Evolutionary conservation across 2,113 vertebrate genomes (phyloP).

Genomic region (Ranitomeya imitator): DNA sequence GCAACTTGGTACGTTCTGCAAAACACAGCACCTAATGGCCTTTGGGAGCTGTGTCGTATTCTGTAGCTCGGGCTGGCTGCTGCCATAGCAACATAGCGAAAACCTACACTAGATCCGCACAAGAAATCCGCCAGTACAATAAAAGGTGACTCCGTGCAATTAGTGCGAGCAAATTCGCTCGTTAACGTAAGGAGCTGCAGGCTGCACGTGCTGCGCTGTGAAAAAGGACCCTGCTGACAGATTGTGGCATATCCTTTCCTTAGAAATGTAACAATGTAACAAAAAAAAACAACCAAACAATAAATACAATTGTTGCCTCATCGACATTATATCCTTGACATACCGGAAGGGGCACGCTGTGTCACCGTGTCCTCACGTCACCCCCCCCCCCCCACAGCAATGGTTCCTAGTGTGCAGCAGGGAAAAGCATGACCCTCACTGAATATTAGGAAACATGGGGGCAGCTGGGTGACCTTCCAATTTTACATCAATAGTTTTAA

Average conservation of each 20-base stretch:
- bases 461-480: neutral
- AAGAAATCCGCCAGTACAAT: slow-evolving; percentile 51
- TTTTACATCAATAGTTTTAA: too few relatives aligned
- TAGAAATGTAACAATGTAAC: neutral
- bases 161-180: slow-evolving; percentile 47
- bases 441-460: neutral
- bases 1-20: slow-evolving; percentile 64
- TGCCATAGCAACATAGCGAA: slow-evolving; percentile 65
- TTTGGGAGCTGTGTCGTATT: slow-evolving; percentile 53
- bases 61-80: slow-evolving; percentile 59
- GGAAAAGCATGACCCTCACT: neutral
- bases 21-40: slow-evolving; percentile 59
- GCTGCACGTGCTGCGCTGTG: neutral
- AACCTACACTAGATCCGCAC: slow-evolving; percentile 46
- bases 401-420: neutral
- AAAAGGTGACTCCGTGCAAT: slow-evolving; percentile 57
- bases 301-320: too few relatives aligned
- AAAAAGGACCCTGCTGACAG: neutral
- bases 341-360: neutral
- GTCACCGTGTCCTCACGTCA: slow-evolving; percentile 43
- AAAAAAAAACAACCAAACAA: too few relatives aligned
- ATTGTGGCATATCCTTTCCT: neutral
- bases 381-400: neutral
- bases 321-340: too few relatives aligned
- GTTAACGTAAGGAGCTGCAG: slow-evolving; percentile 8